Evolutionary conservation across 2,113 vertebrate species (phyloP).

Genomic region (Tychaedon coryphoeus): DNA sequence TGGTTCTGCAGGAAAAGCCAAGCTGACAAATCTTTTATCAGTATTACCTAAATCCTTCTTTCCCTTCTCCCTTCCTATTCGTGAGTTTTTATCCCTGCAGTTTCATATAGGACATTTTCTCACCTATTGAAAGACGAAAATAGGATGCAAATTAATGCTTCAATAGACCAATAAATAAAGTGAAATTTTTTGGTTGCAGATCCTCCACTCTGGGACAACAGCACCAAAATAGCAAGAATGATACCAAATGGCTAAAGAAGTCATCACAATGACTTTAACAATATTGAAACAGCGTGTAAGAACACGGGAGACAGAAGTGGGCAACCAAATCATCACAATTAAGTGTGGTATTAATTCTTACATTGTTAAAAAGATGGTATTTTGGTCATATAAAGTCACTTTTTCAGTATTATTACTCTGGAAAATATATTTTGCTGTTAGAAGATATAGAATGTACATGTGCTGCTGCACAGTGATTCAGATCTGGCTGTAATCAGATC

Average conservation of each 20-base stretch:
- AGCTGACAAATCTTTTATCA: background rate
- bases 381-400: background rate
- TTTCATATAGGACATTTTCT: background rate
- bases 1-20: background rate
- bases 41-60: background rate
- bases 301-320: background rate
- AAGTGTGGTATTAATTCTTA: background rate
- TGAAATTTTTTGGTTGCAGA: background rate
- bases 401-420: background rate
- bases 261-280: background rate
- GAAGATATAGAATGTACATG: background rate
- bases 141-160: background rate
- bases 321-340: background rate
- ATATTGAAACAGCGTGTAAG: background rate
- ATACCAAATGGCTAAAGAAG: conserved; percentile 18
- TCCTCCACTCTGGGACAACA: background rate
- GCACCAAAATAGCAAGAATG: background rate
- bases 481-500: background rate
- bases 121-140: background rate
- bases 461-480: background rate
- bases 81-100: background rate
- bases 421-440: background rate
- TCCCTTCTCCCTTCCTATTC: background rate
- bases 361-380: background rate
- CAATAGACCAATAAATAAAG: background rate